These are phyloP conservation scores for Halesus radiatus DNA, from an alignment of 1,140 invertebrate species.

Conservation along the genomic window DNA sequence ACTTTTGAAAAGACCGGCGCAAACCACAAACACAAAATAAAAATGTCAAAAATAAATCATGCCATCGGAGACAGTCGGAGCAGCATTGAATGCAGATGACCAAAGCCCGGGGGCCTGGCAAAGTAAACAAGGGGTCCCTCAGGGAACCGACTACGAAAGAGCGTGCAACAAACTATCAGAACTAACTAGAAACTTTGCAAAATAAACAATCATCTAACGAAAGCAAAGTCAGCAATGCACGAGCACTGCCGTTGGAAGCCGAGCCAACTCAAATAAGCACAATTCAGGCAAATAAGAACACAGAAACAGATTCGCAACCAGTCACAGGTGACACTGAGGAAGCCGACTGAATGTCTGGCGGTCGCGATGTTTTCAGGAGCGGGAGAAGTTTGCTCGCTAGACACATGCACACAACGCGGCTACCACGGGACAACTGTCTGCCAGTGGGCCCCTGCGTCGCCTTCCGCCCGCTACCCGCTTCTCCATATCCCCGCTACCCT, in stretches of 20 bases:
- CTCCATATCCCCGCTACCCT: neutral
- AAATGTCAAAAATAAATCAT: slow-evolving; percentile 20
- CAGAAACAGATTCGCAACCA: slow-evolving; percentile 13
- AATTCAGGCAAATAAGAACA: neutral
- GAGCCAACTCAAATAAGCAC: slow-evolving; percentile 10
- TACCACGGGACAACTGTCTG: slow-evolving; percentile 2
- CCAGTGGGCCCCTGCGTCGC: neutral
- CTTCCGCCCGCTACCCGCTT: neutral
- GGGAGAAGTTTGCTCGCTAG: neutral
- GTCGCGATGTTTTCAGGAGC: slow-evolving; percentile 14
- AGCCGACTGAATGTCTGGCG: slow-evolving; percentile 9
- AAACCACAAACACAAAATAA: slow-evolving; percentile 22
- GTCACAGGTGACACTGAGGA: neutral
- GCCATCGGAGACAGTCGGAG: neutral
- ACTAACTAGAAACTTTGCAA: neutral
- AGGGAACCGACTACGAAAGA: neutral
- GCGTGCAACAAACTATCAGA: neutral
- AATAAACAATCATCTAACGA: neutral
- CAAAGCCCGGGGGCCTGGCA: neutral
- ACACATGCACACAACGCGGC: neutral
- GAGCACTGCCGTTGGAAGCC: neutral
- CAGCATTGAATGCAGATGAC: no score
- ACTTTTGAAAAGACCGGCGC: neutral
- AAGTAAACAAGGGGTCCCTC: neutral
- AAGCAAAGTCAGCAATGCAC: neutral